A percentile compares a stretch with the other conserved stretches of the same genome.
These are phyloP conservation scores for Anthopleura sola DNA, from an alignment of 64 coral and sea anemone genomes.

Conservation along the genomic window DNA sequence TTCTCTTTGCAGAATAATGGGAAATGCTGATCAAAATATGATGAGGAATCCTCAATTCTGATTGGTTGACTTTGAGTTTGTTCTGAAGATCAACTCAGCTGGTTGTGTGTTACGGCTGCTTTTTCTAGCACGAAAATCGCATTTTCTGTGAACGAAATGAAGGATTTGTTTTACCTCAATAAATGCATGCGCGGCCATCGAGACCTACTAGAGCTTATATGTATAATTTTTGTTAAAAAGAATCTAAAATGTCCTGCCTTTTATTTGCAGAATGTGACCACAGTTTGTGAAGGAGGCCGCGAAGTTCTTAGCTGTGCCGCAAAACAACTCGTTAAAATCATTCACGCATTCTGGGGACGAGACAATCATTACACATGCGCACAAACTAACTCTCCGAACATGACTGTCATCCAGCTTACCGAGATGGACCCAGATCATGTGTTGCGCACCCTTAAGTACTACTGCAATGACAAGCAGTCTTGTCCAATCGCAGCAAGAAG, in stretches of 20 bases:
- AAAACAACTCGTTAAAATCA: conserved; percentile 12
- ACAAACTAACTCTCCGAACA: not conserved
- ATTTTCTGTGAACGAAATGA: too few relatives aligned
- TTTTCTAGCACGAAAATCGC: too few relatives aligned
- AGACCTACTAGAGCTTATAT: too few relatives aligned
- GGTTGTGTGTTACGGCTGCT: too few relatives aligned
- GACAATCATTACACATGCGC: conserved; percentile 27
- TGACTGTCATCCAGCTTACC: not conserved
- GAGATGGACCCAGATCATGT: conserved; percentile 27
- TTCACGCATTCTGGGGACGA: conserved; percentile 21
- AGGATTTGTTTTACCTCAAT: too few relatives aligned
- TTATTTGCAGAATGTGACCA: conserved; percentile 2
- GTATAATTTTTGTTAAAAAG: too few relatives aligned
- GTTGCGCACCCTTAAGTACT: conserved; percentile 15
- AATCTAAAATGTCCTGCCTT: not conserved
- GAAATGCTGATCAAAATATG: too few relatives aligned
- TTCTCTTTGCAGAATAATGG: too few relatives aligned
- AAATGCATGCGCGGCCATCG: not conserved
- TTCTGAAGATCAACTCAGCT: too few relatives aligned
- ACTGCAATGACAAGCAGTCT: conserved; percentile 7
- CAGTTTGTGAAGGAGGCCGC: conserved; percentile 11
- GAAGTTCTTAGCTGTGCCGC: not conserved
- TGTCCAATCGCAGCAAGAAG: conserved; percentile 3
- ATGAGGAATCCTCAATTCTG: too few relatives aligned
- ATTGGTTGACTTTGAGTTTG: too few relatives aligned